Evolutionary conservation across 2,797 vertebrate species (phyloP).

Genomic region (Gallirallus australis): DNA sequence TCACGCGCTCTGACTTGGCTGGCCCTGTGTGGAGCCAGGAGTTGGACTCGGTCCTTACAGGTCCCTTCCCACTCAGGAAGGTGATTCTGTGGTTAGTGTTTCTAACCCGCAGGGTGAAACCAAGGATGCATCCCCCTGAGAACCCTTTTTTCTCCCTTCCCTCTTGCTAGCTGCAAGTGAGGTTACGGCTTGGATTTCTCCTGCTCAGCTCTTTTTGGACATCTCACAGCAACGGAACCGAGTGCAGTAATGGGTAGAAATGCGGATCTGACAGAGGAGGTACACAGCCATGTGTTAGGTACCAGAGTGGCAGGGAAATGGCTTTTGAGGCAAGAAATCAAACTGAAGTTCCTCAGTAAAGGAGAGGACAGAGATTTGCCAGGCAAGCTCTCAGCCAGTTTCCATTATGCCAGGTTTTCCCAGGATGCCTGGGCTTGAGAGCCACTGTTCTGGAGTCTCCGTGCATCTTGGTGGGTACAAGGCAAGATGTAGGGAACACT

Average conservation of each 20-base stretch:
- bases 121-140: not conserved
- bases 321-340: not conserved
- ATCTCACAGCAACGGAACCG: not conserved
- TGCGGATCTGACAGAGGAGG: not conserved
- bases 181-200: not conserved
- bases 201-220: not conserved
- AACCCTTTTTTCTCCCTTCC: not conserved
- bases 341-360: not conserved
- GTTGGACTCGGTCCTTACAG: too few species aligned
- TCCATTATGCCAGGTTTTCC: not conserved
- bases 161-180: not conserved
- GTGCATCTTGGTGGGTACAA: fast-evolving
- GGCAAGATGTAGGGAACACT: not conserved
- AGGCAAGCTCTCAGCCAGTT: not conserved
- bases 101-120: not conserved
- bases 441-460: not conserved
- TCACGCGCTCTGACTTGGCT: too few species aligned
- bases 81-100: not conserved
- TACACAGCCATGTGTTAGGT: not conserved
- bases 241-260: not conserved
- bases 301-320: not conserved
- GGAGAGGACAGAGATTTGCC: not conserved
- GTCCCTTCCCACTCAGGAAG: too few species aligned
- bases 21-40: too few species aligned
- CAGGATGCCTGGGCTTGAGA: not conserved